Conservation (phyloP, 2,797 vertebrate species). For the Eulemur mongoz region DNA sequence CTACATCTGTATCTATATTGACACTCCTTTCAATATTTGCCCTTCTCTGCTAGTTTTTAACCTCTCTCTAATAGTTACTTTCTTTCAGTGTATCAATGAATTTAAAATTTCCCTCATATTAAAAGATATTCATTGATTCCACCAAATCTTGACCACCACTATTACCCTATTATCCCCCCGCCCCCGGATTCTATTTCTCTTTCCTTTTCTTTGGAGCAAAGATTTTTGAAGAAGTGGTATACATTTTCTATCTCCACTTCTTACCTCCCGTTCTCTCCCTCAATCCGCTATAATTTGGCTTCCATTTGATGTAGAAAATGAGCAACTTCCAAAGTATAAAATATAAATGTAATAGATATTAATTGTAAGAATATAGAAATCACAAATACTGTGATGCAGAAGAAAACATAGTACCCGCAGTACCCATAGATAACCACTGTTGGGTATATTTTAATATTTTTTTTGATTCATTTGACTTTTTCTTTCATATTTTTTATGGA, state of each 20-base stretch:
- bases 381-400: background rate
- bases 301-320: background rate
- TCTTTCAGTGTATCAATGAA: background rate
- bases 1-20: background rate
- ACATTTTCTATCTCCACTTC: background rate
- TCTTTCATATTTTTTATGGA: background rate
- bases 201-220: background rate
- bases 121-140: background rate
- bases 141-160: background rate
- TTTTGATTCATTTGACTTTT: background rate
- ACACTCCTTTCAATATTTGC: background rate
- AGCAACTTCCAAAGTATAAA: background rate
- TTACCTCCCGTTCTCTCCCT: background rate
- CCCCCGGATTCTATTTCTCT: background rate
- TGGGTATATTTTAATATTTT: background rate
- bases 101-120: background rate
- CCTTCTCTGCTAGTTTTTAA: background rate
- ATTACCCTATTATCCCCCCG: background rate
- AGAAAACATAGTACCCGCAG: background rate
- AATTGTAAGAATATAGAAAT: background rate
- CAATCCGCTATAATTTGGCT: background rate
- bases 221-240: background rate
- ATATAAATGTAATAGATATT: background rate
- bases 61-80: background rate
- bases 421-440: background rate